Evolutionary conservation across 2,797 vertebrate genomes (phyloP), one percentile per base, ranked within the genome.

Genomic region (Nasua narica): DNA sequence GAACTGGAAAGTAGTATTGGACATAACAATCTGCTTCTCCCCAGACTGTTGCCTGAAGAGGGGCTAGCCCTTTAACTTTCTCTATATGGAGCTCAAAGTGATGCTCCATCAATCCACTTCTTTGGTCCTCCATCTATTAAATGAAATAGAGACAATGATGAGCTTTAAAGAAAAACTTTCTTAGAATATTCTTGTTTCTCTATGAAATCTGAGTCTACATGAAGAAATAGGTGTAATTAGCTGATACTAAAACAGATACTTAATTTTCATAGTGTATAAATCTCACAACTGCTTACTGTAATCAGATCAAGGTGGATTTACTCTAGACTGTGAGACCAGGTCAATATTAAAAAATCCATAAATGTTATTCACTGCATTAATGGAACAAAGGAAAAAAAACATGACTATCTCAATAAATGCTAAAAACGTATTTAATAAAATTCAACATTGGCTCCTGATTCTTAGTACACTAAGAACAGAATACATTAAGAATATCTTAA

Each of bases 1-100:
- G 99, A 87, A 98, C 98, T 4, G 99, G 99, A 96, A 99, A 99
- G 43, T 97, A 98, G 98, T 99, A 99, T 97, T 99, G 99, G 32
- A 99, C 35, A 13, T 99, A 99, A 98, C 99, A 99, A 98, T 99
- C 99, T 0, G 99, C 99, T 97, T 99, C 99, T 74, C 99, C 99
- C 99, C 99, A 99, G 52, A 99, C 99, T 0, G 99, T 99, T 87
- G 99, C 99, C 98, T 99, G 99, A 65, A 99, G 98, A 25, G 99
- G 99, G 1, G 97, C 97, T 84, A 99, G 98, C 25, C 99, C 99
- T 84, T 98, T 99, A 72, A 99, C 97, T 14, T 98, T 99, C 96
- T 99, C 99, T 97, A 99, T 98, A 0, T 95, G 98, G 85, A 99
- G 97, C 89, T 99, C 98, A 98, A 99, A 99, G 94, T 99, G 90